These are phyloP conservation scores for Zele albiditarsus DNA, from an alignment of 2,888 invertebrate genomes.

Conservation along the genomic window DNA sequence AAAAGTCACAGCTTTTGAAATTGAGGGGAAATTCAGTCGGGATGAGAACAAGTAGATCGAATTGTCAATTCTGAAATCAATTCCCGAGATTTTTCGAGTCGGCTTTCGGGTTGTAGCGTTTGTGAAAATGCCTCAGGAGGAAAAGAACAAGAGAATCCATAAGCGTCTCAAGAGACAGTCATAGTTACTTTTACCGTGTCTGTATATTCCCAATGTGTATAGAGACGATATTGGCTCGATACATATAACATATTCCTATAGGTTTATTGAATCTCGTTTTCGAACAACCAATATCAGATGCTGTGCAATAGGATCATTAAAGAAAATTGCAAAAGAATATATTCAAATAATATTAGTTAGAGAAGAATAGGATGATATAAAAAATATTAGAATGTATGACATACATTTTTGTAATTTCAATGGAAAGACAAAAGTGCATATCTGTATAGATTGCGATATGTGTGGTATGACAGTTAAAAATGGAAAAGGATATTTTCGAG, in stretches of 20 bases:
- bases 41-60: not conserved
- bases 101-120: not conserved
- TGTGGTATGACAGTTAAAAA: slow-evolving; percentile 3
- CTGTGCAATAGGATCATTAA: not conserved
- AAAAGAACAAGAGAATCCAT: not conserved
- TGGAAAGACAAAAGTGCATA: no score
- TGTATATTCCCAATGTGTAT: not conserved
- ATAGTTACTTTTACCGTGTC: not conserved
- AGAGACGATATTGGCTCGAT: slow-evolving; percentile 29
- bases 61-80: not conserved
- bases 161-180: not conserved
- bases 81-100: not conserved
- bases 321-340: not conserved
- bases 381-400: not conserved
- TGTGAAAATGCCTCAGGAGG: not conserved
- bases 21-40: not conserved
- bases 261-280: slow-evolving; percentile 24
- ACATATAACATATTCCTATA: slow-evolving; percentile 22
- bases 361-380: not conserved
- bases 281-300: slow-evolving; percentile 16
- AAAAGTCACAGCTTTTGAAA: no score
- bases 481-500: slow-evolving; percentile 19
- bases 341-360: not conserved
- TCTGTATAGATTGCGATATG: slow-evolving; percentile 1
- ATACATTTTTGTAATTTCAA: not conserved